These are phyloP conservation scores for Lysandra coridon DNA, from an alignment of 2,888 invertebrate species.

Conservation along the genomic window DNA sequence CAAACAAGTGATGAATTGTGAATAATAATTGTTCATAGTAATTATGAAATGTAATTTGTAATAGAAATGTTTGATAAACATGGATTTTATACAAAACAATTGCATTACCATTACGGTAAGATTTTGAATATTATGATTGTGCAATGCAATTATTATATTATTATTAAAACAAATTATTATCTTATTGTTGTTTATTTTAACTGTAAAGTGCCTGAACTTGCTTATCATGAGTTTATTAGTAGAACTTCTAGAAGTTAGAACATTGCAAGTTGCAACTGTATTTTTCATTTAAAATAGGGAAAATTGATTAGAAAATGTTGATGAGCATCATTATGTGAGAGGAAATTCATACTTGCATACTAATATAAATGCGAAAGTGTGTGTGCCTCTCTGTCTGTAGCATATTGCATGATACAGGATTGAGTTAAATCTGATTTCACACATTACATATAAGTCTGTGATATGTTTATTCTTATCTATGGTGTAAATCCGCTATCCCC, in stretches of 20 bases:
- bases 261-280: not conserved
- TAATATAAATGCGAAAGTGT: too few relatives aligned
- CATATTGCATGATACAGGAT: too few relatives aligned
- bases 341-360: too few relatives aligned
- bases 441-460: too few relatives aligned
- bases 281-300: not conserved
- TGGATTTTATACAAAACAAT: constrained; percentile 10
- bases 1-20: not conserved
- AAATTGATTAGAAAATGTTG: not conserved
- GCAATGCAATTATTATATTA: constrained; percentile 18
- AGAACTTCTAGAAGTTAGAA: not conserved
- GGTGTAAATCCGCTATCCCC: too few relatives aligned
- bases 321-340: not conserved
- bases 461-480: too few relatives aligned
- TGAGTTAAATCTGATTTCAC: too few relatives aligned
- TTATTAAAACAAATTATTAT: constrained; percentile 16
- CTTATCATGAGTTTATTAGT: not conserved
- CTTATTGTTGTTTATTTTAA: not conserved
- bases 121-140: not conserved
- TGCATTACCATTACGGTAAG: not conserved
- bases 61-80: not conserved
- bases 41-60: not conserved
- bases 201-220: not conserved
- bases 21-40: constrained; percentile 1
- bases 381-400: too few relatives aligned